A percentile compares a stretch with the other conserved stretches of the same genome.
Conservation (phyloP, 2,888 invertebrate genomes). For the Heliconius hortense region DNA sequence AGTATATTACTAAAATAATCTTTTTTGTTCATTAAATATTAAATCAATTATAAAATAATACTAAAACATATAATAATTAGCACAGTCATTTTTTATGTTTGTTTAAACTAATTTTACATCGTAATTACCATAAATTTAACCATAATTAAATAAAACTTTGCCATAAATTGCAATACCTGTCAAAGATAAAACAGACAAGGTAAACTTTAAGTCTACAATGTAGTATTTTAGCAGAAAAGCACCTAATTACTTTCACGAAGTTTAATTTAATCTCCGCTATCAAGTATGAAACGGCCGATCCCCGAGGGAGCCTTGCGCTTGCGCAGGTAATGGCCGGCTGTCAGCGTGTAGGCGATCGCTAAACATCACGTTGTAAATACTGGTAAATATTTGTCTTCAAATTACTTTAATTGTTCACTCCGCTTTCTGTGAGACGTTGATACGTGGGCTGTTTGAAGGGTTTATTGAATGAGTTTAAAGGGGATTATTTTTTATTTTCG, state of each 20-base stretch:
- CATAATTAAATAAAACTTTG: neutral
- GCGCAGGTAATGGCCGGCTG: constrained; percentile 65
- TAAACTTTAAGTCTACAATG: constrained; percentile 31
- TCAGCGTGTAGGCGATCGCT: constrained; percentile 72
- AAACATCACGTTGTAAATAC: constrained; percentile 70
- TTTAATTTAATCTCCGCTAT: constrained; percentile 44
- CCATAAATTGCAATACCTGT: constrained; percentile 13
- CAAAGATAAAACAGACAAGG: constrained; percentile 26
- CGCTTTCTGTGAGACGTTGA: constrained; percentile 42
- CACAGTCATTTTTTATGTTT: neutral
- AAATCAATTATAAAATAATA: neutral
- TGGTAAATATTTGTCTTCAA: constrained; percentile 76
- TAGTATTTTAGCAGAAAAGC: constrained; percentile 38
- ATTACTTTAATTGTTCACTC: constrained; percentile 61
- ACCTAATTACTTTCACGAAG: constrained; percentile 46
- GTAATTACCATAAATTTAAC: neutral
- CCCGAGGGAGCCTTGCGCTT: constrained; percentile 57
- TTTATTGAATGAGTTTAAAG: constrained; percentile 39
- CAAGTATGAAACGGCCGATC: constrained; percentile 55
- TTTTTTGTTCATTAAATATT: neutral
- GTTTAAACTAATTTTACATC: neutral
- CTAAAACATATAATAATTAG: neutral
- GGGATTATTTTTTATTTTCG: constrained; percentile 3
- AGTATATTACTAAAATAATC: neutral
- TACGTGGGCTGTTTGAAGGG: constrained; percentile 41